Conservation (phyloP, 2,113 vertebrate genomes). For the Eonycteris spelaea region DNA sequence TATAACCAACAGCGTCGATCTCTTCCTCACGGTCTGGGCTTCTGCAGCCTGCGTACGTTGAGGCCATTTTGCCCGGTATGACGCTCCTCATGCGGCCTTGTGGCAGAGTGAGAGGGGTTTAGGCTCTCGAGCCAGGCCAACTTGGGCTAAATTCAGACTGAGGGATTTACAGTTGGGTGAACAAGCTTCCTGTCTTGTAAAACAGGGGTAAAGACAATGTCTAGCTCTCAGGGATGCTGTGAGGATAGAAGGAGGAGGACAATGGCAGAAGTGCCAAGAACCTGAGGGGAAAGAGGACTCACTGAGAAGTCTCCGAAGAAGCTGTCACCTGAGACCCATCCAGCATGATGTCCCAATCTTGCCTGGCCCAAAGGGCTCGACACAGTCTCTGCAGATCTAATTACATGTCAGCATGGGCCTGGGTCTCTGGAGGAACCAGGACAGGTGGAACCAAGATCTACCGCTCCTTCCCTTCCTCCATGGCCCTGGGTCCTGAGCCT, state of each 20-base stretch:
- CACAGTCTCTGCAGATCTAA: neutral
- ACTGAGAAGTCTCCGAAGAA: neutral
- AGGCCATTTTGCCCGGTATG: rapidly evolving
- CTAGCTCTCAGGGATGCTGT: neutral
- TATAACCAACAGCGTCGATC: neutral
- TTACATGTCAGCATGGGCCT: neutral
- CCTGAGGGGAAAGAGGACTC: neutral
- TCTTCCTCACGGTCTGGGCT: neutral
- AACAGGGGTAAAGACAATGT: neutral
- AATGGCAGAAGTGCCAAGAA: neutral
- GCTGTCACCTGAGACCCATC: neutral
- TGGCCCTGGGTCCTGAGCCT: neutral
- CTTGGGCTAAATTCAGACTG: neutral
- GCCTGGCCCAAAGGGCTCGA: neutral
- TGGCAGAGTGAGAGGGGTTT: neutral
- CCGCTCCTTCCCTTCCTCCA: neutral
- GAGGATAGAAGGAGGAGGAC: neutral
- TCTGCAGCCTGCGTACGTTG: neutral
- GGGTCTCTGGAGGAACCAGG: neutral
- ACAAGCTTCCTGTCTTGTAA: neutral
- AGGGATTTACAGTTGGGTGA: neutral
- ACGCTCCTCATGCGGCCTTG: neutral
- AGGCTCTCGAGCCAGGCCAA: neutral
- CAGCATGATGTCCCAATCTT: neutral
- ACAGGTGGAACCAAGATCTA: neutral